Conservation (phyloP, 2,113 vertebrate genomes). For the Talpa occidentalis region DNA sequence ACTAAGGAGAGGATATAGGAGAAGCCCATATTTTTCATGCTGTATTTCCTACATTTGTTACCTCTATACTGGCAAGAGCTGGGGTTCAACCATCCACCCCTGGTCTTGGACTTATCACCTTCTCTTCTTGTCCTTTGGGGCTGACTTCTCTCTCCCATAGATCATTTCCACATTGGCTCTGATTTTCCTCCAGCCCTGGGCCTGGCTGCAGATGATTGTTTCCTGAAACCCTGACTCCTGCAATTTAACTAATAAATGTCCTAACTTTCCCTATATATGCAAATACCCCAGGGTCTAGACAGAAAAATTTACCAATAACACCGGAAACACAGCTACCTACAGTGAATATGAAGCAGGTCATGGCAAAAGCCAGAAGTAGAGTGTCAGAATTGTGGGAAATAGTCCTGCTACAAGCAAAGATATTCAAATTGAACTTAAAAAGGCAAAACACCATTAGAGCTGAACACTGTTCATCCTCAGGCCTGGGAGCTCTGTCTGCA, state of each 20-base stretch:
- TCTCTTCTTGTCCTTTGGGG: neutral
- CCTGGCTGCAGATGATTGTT: neutral
- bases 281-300: neutral
- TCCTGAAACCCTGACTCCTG: neutral
- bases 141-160: neutral
- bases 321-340: neutral
- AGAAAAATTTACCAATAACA: neutral
- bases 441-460: neutral
- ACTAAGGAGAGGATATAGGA: neutral
- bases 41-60: neutral
- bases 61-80: neutral
- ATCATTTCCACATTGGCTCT: rapidly evolving
- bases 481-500: neutral
- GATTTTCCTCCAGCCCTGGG: neutral
- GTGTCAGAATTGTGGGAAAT: neutral
- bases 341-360: neutral
- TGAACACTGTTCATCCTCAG: neutral
- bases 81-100: neutral
- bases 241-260: neutral
- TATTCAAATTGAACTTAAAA: neutral
- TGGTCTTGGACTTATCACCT: neutral
- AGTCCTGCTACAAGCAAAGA: neutral
- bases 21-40: neutral
- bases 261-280: neutral
- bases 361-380: neutral